Evolutionary conservation across 2,113 vertebrate genomes (phyloP).

Genomic region (Eretmochelys imbricata): DNA sequence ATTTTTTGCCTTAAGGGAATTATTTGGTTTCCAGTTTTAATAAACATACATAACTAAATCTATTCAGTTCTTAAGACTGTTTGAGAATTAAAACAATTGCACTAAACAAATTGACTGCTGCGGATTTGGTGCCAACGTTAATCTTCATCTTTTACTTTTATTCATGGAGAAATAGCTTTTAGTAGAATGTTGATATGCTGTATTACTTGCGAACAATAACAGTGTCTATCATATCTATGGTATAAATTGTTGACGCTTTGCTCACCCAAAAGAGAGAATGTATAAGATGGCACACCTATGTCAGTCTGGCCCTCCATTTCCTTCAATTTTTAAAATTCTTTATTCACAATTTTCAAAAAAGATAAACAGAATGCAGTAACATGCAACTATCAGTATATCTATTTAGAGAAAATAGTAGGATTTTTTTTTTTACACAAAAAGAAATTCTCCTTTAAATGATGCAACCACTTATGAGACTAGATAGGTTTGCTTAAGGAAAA

Average conservation of each 20-base stretch:
- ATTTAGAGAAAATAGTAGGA: neutral
- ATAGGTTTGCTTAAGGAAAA: neutral
- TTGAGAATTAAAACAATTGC: slow-evolving; percentile 23
- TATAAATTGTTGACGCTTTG: neutral
- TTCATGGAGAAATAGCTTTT: neutral
- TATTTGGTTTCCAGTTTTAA: neutral
- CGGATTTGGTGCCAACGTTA: slow-evolving; percentile 1
- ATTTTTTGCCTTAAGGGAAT: neutral
- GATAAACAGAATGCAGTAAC: neutral
- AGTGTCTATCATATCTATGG: neutral
- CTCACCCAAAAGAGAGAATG: neutral
- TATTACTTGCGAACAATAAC: neutral
- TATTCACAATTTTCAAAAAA: neutral
- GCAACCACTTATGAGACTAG: neutral
- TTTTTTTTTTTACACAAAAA: neutral
- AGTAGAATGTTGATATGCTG: neutral
- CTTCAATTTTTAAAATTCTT: neutral
- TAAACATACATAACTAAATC: neutral
- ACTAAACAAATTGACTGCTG: slow-evolving; percentile 11
- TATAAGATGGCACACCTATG: neutral
- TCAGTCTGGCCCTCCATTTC: neutral
- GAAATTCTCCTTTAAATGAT: neutral
- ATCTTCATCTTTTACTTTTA: neutral
- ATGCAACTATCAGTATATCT: neutral
- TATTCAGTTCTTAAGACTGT: neutral